Evolutionary conservation across 2,888 invertebrate species (phyloP), one percentile per base, ranked within the genome.

Genomic region (Nomada flava): DNA sequence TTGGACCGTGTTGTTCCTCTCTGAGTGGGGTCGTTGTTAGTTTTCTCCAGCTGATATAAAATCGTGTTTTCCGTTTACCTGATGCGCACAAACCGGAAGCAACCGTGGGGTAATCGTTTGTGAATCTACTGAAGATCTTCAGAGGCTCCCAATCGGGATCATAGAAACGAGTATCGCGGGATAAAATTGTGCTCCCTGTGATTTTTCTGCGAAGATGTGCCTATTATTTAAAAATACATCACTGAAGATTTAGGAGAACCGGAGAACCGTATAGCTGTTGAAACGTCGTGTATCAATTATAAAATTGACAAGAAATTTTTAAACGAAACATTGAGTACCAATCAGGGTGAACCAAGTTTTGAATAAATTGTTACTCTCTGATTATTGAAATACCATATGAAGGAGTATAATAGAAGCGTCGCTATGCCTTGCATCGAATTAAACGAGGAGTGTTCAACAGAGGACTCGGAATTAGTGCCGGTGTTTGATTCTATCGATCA

Each of bases 391-490:
- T 47, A 50, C 59, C 52, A 42, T 5, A 79, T 79, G 70, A 71
- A 57, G 42, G 36, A 59, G 5, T 63, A 2, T 3, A 15, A 18
- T 4, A 13, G 23, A 2, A 59, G 2, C 23, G 26, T 64, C 75
- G 70, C 67, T 64, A 73, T 80, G 83, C 86, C 87, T 62, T 75
- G 76, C 26, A 64, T 75, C 26, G 64, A 86, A 10, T 10, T 73
- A 1, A 29, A 53, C 15, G 69, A 71, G n/a, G 52, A 57, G 10
- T 13, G 42, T 29, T 52, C 79, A 15, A 26, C 52, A 0, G 60
- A 36, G 1, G 36, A 59, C 5, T 59, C 70, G 36, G 62, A 68
- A 42, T 50, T 81, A 3, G 63, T 73, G 29, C 68, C 83, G 57
- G 36, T 53, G 3, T 55, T 62, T 23, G 5, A 1, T 10, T 59